These are phyloP conservation scores for Nannobrachium achirus DNA, from an alignment of 2,113 vertebrate species.

Conservation along the genomic window DNA sequence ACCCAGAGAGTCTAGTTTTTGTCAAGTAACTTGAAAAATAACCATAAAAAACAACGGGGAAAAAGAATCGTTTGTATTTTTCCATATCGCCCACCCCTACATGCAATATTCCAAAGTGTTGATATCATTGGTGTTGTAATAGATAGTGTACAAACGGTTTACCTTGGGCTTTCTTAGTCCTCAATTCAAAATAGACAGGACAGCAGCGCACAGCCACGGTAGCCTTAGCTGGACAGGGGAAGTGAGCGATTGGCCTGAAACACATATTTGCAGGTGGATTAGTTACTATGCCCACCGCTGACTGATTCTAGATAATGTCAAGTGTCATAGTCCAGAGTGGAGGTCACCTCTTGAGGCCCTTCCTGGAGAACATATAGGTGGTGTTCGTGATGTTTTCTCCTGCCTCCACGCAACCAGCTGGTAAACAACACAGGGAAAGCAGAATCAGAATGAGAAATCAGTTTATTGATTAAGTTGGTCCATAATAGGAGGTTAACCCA, in stretches of 20 bases:
- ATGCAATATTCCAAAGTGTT: not conserved
- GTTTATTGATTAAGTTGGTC: too few species aligned
- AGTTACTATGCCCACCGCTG: not conserved
- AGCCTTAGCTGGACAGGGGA: conserved; percentile 92
- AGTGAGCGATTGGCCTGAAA: conserved; percentile 90
- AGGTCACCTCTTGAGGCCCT: conserved; percentile 89
- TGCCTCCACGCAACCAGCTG: conserved; percentile 94
- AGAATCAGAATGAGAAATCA: not conserved
- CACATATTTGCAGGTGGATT: not conserved
- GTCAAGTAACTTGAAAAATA: too few species aligned
- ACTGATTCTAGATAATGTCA: not conserved
- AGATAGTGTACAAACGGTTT: conserved; percentile 2
- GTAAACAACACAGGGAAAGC: conserved; percentile 29
- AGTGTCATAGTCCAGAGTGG: not conserved
- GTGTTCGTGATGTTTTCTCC: conserved; percentile 96
- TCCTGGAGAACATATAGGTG: conserved; percentile 95
- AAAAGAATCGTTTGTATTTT: too few species aligned
- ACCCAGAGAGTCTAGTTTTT: too few species aligned
- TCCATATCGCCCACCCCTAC: too few species aligned
- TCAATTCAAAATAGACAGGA: conserved; percentile 91
- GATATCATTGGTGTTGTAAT: not conserved
- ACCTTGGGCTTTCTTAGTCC: conserved; percentile 80
- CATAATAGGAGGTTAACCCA: too few species aligned
- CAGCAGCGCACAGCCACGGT: conserved; percentile 97
- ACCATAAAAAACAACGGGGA: too few species aligned